These are phyloP conservation scores for Rhynchonycteris naso DNA, from an alignment of 2,797 vertebrate genomes.

Conservation along the genomic window DNA sequence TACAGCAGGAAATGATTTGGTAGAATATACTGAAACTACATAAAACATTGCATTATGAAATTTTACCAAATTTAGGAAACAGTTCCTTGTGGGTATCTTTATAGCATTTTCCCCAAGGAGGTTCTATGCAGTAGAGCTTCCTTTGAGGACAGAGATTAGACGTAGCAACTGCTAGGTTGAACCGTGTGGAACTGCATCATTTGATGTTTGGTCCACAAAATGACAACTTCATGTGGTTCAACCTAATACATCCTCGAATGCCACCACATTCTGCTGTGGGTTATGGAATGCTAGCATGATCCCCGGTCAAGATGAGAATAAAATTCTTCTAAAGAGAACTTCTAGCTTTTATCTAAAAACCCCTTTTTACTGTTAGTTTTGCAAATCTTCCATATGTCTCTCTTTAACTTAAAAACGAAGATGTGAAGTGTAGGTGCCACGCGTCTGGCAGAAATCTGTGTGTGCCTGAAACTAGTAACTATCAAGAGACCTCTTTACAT, in stretches of 20 bases:
- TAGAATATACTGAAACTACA: neutral
- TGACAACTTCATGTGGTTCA: neutral
- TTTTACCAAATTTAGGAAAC: neutral
- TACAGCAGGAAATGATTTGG: neutral
- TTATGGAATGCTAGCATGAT: neutral
- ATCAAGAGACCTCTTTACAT: slow-evolving; percentile 57
- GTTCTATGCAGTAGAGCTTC: neutral
- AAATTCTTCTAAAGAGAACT: slow-evolving; percentile 29
- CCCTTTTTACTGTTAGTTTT: neutral
- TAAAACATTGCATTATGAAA: neutral
- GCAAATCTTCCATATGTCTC: slow-evolving; percentile 47
- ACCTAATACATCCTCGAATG: neutral
- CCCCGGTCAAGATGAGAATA: neutral
- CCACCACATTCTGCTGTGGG: neutral
- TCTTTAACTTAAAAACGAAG: slow-evolving; percentile 68
- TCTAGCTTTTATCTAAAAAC: slow-evolving; percentile 32
- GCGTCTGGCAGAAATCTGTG: slow-evolving; percentile 61
- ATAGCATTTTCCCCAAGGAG: neutral
- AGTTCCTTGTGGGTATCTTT: neutral
- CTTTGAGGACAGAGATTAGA: neutral
- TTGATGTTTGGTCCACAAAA: neutral
- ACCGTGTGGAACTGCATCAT: neutral
- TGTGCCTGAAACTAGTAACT: slow-evolving; percentile 60
- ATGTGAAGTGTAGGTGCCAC: slow-evolving; percentile 46
- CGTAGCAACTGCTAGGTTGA: neutral